Evolutionary conservation across 1,140 invertebrate species (phyloP).

Genomic region (Anastrepha ludens): DNA sequence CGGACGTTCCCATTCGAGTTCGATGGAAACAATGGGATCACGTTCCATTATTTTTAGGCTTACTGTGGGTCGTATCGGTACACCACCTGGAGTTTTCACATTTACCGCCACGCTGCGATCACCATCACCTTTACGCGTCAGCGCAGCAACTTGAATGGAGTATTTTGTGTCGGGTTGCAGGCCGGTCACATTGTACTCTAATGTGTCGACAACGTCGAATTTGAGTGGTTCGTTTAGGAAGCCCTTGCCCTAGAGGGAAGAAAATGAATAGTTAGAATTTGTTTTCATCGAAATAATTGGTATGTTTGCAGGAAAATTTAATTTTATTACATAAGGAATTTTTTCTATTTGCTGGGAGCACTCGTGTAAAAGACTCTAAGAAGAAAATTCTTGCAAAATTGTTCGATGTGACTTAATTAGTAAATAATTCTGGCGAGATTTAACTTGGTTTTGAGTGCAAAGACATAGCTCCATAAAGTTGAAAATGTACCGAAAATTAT

Average conservation of each 20-base stretch:
- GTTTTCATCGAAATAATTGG: too few species aligned
- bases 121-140: slow-evolving; percentile 96
- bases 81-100: slow-evolving; percentile 93
- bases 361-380: too few species aligned
- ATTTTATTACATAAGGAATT: too few species aligned
- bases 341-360: too few species aligned
- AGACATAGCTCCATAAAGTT: too few species aligned
- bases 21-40: slow-evolving; percentile 88
- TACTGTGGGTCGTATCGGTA: slow-evolving; percentile 90
- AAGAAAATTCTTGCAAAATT: too few species aligned
- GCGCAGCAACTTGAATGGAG: slow-evolving; percentile 92
- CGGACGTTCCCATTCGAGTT: slow-evolving; percentile 93
- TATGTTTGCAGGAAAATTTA: too few species aligned
- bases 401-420: too few species aligned
- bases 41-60: slow-evolving; percentile 88
- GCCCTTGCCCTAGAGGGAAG: slow-evolving; percentile 80
- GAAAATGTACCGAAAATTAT: too few species aligned
- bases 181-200: slow-evolving; percentile 89
- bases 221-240: slow-evolving; percentile 88
- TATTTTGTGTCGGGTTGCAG: slow-evolving; percentile 95
- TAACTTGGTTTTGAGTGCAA: too few species aligned
- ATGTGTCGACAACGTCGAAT: slow-evolving; percentile 87
- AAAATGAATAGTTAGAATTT: slow-evolving; percentile 36
- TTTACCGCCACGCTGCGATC: slow-evolving; percentile 87
- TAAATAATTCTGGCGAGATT: too few species aligned